Conservation (phyloP, 2,797 vertebrate species). For the Dromococcyx pavoninus region DNA sequence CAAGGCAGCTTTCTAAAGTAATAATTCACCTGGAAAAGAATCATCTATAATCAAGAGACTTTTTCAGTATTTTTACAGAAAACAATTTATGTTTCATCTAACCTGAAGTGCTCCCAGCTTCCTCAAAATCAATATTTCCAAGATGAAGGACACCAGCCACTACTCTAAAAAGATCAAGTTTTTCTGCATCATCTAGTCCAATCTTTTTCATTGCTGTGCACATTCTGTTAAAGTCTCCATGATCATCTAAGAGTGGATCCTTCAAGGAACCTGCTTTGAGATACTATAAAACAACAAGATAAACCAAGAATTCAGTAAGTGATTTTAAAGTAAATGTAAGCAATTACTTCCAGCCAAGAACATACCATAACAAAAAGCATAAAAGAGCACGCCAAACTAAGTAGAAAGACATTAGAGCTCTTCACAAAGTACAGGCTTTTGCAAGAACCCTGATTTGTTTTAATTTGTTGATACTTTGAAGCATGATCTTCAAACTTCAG, state of each 20-base stretch:
- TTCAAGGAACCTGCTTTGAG: slow-evolving; percentile 89
- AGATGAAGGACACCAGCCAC: slow-evolving; percentile 96
- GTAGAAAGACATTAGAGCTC: not conserved
- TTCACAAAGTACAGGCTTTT: not conserved
- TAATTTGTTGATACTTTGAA: not conserved
- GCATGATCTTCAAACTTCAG: not conserved
- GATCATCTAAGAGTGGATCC: slow-evolving; percentile 94
- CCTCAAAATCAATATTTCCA: slow-evolving; percentile 96
- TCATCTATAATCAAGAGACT: not conserved
- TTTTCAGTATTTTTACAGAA: slow-evolving; percentile 14
- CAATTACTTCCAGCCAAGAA: not conserved
- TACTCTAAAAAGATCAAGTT: slow-evolving; percentile 93
- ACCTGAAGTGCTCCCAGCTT: slow-evolving; percentile 96
- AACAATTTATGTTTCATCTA: slow-evolving; percentile 18
- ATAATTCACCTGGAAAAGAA: not conserved
- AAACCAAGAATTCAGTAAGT: not conserved
- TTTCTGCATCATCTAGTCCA: slow-evolving; percentile 91
- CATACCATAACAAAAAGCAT: not conserved
- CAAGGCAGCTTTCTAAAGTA: not conserved
- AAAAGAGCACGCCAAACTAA: slow-evolving; percentile 19
- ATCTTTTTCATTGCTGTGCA: slow-evolving; percentile 97
- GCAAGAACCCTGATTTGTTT: not conserved
- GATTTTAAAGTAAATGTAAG: not conserved
- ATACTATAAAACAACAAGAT: slow-evolving; percentile 78
- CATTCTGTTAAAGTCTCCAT: slow-evolving; percentile 92